Evolutionary conservation across 64 coral and sea anemone species (phyloP).

Genomic region (Anthopleura sola): DNA sequence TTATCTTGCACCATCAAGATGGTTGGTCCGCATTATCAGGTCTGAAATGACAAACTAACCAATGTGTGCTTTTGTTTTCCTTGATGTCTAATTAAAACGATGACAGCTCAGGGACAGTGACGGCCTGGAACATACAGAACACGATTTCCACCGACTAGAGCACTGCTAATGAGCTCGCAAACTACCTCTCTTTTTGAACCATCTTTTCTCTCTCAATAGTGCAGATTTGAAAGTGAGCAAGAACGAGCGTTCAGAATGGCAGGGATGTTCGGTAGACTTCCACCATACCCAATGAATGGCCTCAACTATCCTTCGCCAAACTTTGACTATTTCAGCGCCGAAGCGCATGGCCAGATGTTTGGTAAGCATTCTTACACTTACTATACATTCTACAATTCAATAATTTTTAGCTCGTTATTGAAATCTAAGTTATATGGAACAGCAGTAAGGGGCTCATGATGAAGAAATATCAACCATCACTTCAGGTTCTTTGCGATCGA

Average conservation of each 20-base stretch:
- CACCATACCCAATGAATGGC: conserved; percentile 33
- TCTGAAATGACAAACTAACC: conserved; percentile 21
- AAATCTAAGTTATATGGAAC: background rate
- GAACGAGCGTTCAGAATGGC: conserved; percentile 36
- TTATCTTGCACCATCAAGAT: conserved; percentile 31
- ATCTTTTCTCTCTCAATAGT: background rate
- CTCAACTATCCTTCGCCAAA: conserved; percentile 40
- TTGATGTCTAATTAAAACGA: conserved; percentile 33
- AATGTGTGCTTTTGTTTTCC: conserved; percentile 22
- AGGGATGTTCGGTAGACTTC: conserved; percentile 28
- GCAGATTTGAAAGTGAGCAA: conserved; percentile 35
- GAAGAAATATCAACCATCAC: background rate
- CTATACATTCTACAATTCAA: background rate
- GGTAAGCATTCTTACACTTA: conserved; percentile 9
- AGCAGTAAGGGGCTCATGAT: background rate
- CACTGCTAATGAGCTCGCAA: conserved; percentile 1
- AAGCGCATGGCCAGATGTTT: conserved; percentile 39
- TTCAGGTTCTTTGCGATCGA: background rate
- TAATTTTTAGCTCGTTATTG: background rate
- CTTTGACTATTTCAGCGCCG: conserved; percentile 28
- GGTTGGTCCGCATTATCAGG: conserved; percentile 30
- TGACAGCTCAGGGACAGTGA: conserved; percentile 34
- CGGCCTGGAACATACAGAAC: conserved; percentile 1
- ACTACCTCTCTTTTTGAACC: background rate
- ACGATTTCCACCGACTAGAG: background rate